Evolutionary conservation across 2,113 vertebrate species (phyloP), one percentile per base, ranked within the genome.

Genomic region (Cacatua alba): DNA sequence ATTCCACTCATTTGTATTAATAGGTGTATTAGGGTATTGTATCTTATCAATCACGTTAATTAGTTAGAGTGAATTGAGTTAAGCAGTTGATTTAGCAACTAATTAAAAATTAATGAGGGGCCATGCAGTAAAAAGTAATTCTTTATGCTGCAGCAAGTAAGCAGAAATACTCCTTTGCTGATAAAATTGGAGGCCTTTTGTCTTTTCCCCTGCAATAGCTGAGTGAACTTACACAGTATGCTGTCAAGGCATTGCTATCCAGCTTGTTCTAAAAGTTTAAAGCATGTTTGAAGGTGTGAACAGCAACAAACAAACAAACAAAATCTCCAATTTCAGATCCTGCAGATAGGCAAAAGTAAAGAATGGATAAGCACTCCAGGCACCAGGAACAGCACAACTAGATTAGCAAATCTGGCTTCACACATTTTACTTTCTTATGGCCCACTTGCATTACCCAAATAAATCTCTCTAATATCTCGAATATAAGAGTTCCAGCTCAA

Each of bases 1-100:
- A 88, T 86, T 95, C 79, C 93, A 84, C 88, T 97, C 79, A 91
- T 96, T 95, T 94, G 87, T 94, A 98, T 97, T 97, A 97, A 95
- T 81, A 88, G 43, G 69, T 81, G n/a, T 90, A 84, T 88, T 81
- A 71, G 25, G 86, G 13, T 70, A 94, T 86, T 74, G 70, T 69
- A 85, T 77, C 92, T 83, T 79, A 97, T 92, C 71, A 78, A 97
- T 92, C 71, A 78, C 18, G 0, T 93, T 97, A 96, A 97, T 98
- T 98, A 97, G 86, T 80, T 97, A 96, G 96, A 98, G 97, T 97
- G 95, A 69, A n/a, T 60, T 90, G 64, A 70, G 78, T 64, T 72
- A 75, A 80, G 59, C 60, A 79, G 64, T 51, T 57, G 86, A 92
- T 51, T 92, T 92, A 97, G 95, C 57, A 96, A 59, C 63, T 88